phyloP scores from a whole-genome alignment of 2,888 invertebrate species.

The Xylocampa areola region DNA sequence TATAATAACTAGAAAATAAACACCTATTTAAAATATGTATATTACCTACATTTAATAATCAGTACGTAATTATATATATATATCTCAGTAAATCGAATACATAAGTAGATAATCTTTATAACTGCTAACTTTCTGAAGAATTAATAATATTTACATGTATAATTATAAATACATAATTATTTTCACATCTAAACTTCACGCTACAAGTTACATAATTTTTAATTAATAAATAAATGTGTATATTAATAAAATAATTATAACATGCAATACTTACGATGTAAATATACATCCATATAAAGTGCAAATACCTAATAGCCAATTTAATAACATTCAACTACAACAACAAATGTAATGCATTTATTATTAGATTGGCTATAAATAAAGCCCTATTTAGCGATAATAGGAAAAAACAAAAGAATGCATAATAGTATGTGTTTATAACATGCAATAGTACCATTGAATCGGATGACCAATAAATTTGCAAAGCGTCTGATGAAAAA shows the following conservation, averaged over 20 bases:
- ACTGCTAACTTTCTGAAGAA: neutral
- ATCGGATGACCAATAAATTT: slow-evolving; percentile 64
- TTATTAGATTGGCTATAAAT: slow-evolving; percentile 27
- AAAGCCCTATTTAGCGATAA: slow-evolving; percentile 27
- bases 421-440: slow-evolving; percentile 63
- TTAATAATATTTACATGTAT: neutral
- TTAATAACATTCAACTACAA: slow-evolving; percentile 14
- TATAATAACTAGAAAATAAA: too few relatives aligned
- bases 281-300: slow-evolving; percentile 22
- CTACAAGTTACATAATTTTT: too few relatives aligned
- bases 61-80: neutral
- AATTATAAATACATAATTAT: neutral
- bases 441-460: slow-evolving; percentile 58
- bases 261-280: slow-evolving; percentile 41
- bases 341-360: neutral
- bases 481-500: slow-evolving; percentile 55
- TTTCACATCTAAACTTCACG: neutral
- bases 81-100: neutral
- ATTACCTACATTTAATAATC: neutral
- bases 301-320: slow-evolving; percentile 27
- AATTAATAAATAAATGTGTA: too few relatives aligned
- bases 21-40: too few relatives aligned
- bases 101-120: neutral
- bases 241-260: too few relatives aligned
- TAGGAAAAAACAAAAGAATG: slow-evolving; percentile 31